Evolutionary conservation across 2,888 invertebrate species (phyloP).

Genomic region (Chalcis sispes): DNA sequence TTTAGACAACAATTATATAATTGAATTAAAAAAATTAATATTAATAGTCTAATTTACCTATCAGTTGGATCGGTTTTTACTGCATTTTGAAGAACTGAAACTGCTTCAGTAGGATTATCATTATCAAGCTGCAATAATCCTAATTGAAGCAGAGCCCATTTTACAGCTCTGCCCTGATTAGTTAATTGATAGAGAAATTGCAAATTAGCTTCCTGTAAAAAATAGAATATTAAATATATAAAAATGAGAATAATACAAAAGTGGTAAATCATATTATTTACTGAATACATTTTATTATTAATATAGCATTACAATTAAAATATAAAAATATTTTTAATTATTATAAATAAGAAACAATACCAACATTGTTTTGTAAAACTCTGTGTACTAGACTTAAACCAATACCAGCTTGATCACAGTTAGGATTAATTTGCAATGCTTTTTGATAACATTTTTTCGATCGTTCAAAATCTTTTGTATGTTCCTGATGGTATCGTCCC

Average conservation of each 20-base stretch:
- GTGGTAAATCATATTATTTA: neutral
- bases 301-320: neutral
- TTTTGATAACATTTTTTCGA: slow-evolving; percentile 91
- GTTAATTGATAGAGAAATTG: slow-evolving; percentile 79
- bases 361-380: slow-evolving; percentile 81
- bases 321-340: neutral
- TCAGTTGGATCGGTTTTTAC: slow-evolving; percentile 83
- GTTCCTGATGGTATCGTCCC: slow-evolving; percentile 84
- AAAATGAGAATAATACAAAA: slow-evolving; percentile 15
- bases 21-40: neutral
- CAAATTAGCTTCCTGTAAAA: slow-evolving; percentile 79
- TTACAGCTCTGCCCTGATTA: slow-evolving; percentile 77
- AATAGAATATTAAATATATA: slow-evolving; percentile 33
- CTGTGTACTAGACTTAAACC: slow-evolving; percentile 87
- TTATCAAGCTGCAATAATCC: slow-evolving; percentile 88
- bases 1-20: slow-evolving; percentile 2
- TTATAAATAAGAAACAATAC: slow-evolving; percentile 46
- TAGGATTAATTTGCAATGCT: slow-evolving; percentile 85
- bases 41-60: slow-evolving; percentile 74
- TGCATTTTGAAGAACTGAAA: slow-evolving; percentile 85
- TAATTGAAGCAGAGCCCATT: slow-evolving; percentile 90
- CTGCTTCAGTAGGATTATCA: slow-evolving; percentile 85
- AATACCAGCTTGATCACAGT: slow-evolving; percentile 82
- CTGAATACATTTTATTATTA: neutral
- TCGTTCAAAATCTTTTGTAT: slow-evolving; percentile 82